Conservation (phyloP, 2,113 vertebrate genomes). For the Forbesichthys papilliferus region DNA sequence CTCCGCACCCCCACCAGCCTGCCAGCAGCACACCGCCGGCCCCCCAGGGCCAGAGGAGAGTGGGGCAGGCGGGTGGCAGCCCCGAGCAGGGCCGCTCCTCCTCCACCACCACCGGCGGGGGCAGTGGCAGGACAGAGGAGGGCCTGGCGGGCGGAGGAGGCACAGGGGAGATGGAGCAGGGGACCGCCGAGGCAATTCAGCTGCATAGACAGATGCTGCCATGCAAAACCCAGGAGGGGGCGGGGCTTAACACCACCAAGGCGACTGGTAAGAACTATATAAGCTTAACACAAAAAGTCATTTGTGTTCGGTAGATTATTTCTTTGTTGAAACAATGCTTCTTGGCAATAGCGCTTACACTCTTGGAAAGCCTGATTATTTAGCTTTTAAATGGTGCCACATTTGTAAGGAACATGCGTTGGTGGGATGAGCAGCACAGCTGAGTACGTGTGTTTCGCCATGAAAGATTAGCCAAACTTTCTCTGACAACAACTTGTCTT, state of each 20-base stretch:
- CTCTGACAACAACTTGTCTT: too few relatives aligned
- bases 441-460: too few relatives aligned
- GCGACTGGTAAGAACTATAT: slow-evolving; percentile 75
- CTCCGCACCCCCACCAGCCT: slow-evolving; percentile 12
- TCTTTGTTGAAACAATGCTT: too few relatives aligned
- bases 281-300: not conserved
- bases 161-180: slow-evolving; percentile 54
- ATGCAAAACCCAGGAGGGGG: slow-evolving; percentile 80
- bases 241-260: slow-evolving; percentile 59
- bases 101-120: not conserved
- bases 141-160: slow-evolving; percentile 15
- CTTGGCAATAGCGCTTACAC: too few relatives aligned
- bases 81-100: slow-evolving; percentile 33
- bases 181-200: slow-evolving; percentile 70
- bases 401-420: too few relatives aligned
- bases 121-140: slow-evolving; percentile 48
- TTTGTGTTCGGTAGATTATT: too few relatives aligned
- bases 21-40: slow-evolving; percentile 47
- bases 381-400: too few relatives aligned
- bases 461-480: too few relatives aligned
- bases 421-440: too few relatives aligned
- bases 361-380: too few relatives aligned
- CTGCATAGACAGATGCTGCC: slow-evolving; percentile 75
- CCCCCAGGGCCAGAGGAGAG: slow-evolving; percentile 56
- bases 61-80: slow-evolving; percentile 50